These are phyloP conservation scores for Apamea sordens DNA, from an alignment of 2,888 invertebrate genomes.

Conservation along the genomic window DNA sequence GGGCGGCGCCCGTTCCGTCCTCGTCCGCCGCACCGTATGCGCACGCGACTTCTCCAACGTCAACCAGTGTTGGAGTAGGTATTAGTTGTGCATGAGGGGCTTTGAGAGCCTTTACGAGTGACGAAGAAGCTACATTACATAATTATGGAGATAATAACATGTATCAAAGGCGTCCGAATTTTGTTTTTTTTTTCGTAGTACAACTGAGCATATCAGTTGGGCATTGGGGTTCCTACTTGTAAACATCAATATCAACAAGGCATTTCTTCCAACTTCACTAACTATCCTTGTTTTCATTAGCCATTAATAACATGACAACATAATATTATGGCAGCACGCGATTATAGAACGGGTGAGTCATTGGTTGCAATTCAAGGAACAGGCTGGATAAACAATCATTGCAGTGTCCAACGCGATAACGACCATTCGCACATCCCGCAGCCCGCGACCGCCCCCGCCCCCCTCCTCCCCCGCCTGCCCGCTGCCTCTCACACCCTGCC, in stretches of 20 bases:
- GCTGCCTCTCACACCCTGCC: constrained; percentile 55
- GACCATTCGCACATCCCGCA: constrained; percentile 89
- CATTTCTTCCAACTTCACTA: background rate
- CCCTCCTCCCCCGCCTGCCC: constrained; percentile 14
- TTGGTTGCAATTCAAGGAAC: constrained; percentile 90
- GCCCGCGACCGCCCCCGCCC: constrained; percentile 51
- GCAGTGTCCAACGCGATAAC: constrained; percentile 89
- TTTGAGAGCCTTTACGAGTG: background rate
- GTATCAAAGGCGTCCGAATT: background rate
- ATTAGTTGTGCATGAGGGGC: background rate
- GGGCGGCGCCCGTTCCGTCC: constrained; percentile 27
- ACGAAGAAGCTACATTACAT: background rate
- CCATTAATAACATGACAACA: constrained; percentile 62
- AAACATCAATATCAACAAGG: background rate
- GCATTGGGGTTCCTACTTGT: background rate
- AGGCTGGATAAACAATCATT: constrained; percentile 89
- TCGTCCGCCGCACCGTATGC: background rate
- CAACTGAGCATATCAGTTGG: background rate
- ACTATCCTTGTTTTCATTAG: constrained; percentile 29
- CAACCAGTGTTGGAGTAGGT: constrained; percentile 1
- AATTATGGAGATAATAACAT: background rate
- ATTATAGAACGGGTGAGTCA: constrained; percentile 87
- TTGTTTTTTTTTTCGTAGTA: background rate
- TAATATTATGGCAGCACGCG: constrained; percentile 71
- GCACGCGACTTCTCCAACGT: background rate